phyloP scores from a whole-genome alignment of 1,140 invertebrate species.

The Solenopsis fugax region DNA sequence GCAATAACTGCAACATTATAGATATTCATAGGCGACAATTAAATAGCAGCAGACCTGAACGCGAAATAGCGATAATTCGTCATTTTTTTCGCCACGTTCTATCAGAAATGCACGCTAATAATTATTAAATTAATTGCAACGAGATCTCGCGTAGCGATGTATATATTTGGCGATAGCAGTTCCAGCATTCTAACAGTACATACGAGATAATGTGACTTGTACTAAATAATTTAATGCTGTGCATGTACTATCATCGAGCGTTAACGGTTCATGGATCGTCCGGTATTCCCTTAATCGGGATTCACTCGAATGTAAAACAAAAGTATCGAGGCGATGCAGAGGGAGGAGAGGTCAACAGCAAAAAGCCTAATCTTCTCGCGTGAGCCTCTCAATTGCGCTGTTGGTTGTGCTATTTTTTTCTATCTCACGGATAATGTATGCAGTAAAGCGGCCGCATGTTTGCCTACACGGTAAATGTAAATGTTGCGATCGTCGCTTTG shows the following conservation, averaged over 20 bases:
- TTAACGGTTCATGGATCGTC: constrained; percentile 22
- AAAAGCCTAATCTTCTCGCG: constrained; percentile 45
- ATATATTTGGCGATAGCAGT: background rate
- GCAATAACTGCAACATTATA: background rate
- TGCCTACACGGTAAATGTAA: constrained; percentile 27
- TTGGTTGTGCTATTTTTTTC: background rate
- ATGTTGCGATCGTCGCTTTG: constrained; percentile 35
- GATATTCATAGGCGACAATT: background rate
- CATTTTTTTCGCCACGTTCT: background rate
- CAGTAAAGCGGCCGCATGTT: constrained; percentile 10
- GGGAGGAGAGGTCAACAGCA: background rate
- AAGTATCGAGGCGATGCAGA: background rate
- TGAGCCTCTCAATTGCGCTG: background rate
- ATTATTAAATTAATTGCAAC: constrained; percentile 25
- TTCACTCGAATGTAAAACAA: constrained; percentile 13
- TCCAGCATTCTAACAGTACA: constrained; percentile 25
- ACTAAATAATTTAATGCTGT: constrained; percentile 22
- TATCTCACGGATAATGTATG: constrained; percentile 32
- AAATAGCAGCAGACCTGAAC: background rate
- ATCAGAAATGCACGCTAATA: constrained; percentile 23
- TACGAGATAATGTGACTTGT: background rate
- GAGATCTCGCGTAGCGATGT: background rate
- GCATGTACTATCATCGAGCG: constrained; percentile 11
- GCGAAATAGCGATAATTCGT: background rate
- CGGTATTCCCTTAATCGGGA: constrained; percentile 45